These are phyloP conservation scores for Glossophaga mutica DNA, from an alignment of 2,797 vertebrate species.

Conservation along the genomic window DNA sequence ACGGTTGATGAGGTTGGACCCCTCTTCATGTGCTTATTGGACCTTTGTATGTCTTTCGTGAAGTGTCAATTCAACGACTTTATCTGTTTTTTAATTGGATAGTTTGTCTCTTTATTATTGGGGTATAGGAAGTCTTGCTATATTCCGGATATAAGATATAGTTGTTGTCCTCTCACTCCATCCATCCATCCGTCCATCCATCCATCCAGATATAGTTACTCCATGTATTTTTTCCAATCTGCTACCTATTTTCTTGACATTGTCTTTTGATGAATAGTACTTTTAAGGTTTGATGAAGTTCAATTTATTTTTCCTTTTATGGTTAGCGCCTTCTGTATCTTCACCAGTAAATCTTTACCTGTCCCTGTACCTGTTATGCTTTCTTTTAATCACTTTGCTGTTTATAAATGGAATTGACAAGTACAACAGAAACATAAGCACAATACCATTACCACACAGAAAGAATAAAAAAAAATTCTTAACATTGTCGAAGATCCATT, in stretches of 20 bases:
- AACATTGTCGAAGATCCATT: background rate
- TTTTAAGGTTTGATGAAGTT: background rate
- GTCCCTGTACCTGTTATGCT: background rate
- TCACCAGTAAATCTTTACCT: background rate
- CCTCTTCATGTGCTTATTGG: background rate
- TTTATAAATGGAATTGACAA: background rate
- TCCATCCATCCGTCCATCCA: background rate
- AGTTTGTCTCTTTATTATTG: background rate
- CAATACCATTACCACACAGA: background rate
- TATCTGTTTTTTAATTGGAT: background rate
- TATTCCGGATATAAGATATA: background rate
- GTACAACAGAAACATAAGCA: background rate
- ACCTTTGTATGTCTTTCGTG: background rate
- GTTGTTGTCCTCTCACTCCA: background rate
- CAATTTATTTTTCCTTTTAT: background rate
- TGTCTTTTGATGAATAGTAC: background rate
- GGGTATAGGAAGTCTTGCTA: background rate
- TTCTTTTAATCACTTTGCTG: background rate
- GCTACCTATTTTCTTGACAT: background rate
- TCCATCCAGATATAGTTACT: background rate
- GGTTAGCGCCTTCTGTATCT: background rate
- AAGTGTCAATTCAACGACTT: background rate
- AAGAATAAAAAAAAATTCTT: background rate
- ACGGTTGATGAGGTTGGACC: background rate
- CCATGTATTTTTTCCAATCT: background rate